Conservation (phyloP, 1,140 invertebrate genomes). For the Drosophila nigromelanica region DNA sequence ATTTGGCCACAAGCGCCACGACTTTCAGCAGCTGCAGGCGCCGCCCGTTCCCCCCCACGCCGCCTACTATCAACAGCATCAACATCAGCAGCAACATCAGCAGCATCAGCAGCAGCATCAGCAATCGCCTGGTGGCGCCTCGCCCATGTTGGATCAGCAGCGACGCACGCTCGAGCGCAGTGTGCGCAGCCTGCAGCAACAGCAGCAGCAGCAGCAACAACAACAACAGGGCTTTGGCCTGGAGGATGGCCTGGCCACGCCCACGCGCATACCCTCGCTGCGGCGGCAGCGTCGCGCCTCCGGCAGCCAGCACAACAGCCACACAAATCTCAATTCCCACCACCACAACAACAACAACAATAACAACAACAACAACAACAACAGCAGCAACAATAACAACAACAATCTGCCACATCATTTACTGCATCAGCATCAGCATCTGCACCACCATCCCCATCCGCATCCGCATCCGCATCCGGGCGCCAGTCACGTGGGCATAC, state of each 20-base stretch:
- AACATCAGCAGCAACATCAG: constrained; percentile 28
- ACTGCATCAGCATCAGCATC: constrained; percentile 17
- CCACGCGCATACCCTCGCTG: constrained; percentile 75
- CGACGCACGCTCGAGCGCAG: constrained; percentile 72
- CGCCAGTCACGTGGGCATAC: constrained; percentile 61
- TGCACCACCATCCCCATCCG: constrained; percentile 13
- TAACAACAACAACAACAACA: constrained; percentile 58
- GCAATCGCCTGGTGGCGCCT: constrained; percentile 21
- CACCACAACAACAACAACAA: constrained; percentile 43
- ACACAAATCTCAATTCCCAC: constrained; percentile 64
- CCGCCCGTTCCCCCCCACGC: constrained; percentile 76
- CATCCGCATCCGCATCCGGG: constrained; percentile 5
- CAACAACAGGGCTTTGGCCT: constrained; percentile 41
- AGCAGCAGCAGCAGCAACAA: constrained; percentile 50
- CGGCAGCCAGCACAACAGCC: constrained; percentile 67
- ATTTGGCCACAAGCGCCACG: constrained; percentile 66
- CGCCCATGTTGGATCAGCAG: constrained; percentile 66
- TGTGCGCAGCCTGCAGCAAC: constrained; percentile 63
- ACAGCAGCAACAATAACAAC: constrained; percentile 41
- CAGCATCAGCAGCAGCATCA: constrained; percentile 19
- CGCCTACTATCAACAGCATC: constrained; percentile 66
- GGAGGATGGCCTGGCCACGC: constrained; percentile 59
- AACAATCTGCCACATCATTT: constrained; percentile 65
- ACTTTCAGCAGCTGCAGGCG: constrained; percentile 64
- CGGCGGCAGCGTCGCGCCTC: constrained; percentile 71